Conservation (phyloP, 2,797 vertebrate species). For the Hyperoplus lanceolatus region DNA sequence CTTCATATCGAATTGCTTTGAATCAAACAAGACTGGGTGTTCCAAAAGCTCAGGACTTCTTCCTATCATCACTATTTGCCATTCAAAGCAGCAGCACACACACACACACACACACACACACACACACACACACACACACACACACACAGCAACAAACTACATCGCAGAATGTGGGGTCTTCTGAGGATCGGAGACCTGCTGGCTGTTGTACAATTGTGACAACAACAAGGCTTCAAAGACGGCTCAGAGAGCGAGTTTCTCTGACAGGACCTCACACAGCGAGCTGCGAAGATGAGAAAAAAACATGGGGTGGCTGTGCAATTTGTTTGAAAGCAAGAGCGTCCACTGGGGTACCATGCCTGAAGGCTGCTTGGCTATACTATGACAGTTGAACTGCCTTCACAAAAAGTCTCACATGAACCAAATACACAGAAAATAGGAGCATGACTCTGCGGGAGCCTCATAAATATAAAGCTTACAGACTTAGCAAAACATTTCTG, state of each 20-base stretch:
- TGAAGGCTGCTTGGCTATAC: conserved; percentile 28
- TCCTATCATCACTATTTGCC: conserved; percentile 44
- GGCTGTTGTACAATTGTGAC: conserved; percentile 47
- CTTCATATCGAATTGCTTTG: conserved; percentile 58
- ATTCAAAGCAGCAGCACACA: conserved; percentile 25
- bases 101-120: too few species aligned
- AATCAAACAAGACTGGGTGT: conserved; percentile 62
- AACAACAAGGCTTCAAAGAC: conserved; percentile 58
- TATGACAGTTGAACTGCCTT: conserved; percentile 28
- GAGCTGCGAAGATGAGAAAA: conserved; percentile 1
- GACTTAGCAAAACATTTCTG: not conserved
- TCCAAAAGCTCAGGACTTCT: conserved; percentile 24
- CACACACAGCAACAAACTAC: conserved; percentile 28
- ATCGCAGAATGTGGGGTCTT: conserved; percentile 17
- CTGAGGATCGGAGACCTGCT: conserved; percentile 41
- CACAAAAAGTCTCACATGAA: conserved; percentile 13
- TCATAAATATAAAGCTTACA: not conserved
- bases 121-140: not conserved
- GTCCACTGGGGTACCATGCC: conserved; percentile 10
- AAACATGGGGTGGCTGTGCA: conserved; percentile 17
- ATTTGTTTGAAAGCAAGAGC: conserved; percentile 28
- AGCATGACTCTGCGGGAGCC: not conserved
- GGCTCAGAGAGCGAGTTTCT: not conserved
- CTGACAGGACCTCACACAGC: conserved; percentile 2
- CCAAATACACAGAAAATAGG: not conserved